A percentile compares a stretch with the other conserved stretches of the same genome.
phyloP scores from a whole-genome alignment of 2,113 vertebrate species.

The Nycticorax nycticorax region DNA sequence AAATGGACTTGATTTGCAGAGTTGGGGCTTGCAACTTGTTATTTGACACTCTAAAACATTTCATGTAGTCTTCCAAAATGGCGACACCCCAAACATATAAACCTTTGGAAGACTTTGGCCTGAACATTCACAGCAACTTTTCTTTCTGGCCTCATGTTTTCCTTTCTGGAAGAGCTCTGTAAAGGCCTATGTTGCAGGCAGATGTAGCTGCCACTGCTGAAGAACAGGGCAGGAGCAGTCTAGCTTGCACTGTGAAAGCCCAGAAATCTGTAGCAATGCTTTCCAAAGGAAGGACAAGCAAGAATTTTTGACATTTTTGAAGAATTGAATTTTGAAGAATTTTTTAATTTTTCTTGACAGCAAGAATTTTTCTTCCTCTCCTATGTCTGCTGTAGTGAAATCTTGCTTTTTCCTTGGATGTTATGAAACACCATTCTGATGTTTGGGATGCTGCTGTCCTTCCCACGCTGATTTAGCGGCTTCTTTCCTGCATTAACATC shows the following conservation, averaged over 20 bases:
- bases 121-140: background rate
- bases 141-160: background rate
- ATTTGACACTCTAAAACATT: background rate
- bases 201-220: background rate
- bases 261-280: background rate
- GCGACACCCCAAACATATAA: background rate
- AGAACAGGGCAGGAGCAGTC: background rate
- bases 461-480: background rate
- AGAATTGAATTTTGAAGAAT: too few species aligned
- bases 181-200: background rate
- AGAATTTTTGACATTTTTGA: background rate
- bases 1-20: background rate
- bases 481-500: background rate
- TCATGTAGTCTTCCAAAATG: background rate
- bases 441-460: background rate
- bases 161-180: background rate
- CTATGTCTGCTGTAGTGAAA: background rate
- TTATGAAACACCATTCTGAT: background rate
- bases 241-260: background rate
- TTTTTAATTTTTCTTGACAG: background rate
- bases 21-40: background rate
- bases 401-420: background rate
- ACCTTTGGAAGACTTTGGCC: background rate
- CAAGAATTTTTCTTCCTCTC: background rate
- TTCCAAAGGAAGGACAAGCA: slow-evolving; percentile 5